Conservation (phyloP, 1,140 invertebrate species). For the Sarcophaga peregrina region DNA sequence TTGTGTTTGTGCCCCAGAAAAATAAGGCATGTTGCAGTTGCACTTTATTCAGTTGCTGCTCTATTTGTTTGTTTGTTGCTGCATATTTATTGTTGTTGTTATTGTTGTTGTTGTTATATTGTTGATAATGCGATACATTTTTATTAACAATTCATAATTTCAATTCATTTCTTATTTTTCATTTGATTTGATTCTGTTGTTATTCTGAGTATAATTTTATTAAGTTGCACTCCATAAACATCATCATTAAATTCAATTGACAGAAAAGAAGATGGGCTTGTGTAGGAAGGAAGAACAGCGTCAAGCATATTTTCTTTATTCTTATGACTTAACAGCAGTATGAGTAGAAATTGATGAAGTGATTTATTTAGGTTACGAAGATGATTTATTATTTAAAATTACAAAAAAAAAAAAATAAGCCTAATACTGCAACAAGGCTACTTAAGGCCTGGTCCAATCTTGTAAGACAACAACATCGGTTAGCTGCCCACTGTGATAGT, state of each 20-base stretch:
- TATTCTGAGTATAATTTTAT: too few relatives aligned
- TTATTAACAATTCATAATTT: not conserved
- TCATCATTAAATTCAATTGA: slow-evolving; percentile 1
- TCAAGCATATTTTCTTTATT: not conserved
- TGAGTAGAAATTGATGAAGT: not conserved
- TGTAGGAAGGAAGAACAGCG: not conserved
- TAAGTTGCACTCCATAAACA: not conserved
- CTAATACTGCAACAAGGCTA: too few relatives aligned
- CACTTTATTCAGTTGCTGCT: not conserved
- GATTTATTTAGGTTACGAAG: not conserved
- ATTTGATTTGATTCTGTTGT: not conserved
- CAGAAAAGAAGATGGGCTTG: too few relatives aligned
- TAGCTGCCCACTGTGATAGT: too few relatives aligned
- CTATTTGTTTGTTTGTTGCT: too few relatives aligned
- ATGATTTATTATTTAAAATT: not conserved
- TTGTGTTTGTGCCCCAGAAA: not conserved
- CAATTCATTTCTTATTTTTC: not conserved
- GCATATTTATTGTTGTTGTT: too few relatives aligned
- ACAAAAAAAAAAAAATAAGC: too few relatives aligned
- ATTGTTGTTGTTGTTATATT: not conserved
- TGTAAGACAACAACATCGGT: too few relatives aligned
- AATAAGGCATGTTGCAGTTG: not conserved
- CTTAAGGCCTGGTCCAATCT: too few relatives aligned
- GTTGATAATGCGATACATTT: slow-evolving; percentile 5
- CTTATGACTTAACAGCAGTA: not conserved